phyloP scores from a whole-genome alignment of 2,797 vertebrate genomes.

The Dicrostonyx torquatus region DNA sequence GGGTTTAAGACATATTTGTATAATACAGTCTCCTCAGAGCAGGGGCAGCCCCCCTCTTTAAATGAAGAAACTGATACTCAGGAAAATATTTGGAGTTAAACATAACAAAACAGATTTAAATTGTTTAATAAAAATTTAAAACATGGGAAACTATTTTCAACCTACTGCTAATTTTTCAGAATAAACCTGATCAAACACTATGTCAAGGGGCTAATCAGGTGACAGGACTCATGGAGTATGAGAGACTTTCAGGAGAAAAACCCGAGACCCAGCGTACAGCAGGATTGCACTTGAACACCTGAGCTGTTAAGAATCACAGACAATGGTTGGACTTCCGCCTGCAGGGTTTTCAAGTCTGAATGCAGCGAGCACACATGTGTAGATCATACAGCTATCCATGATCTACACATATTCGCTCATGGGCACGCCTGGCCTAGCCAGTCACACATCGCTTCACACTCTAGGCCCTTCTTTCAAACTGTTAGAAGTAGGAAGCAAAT shows the following conservation, averaged over 20 bases:
- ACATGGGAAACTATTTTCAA: neutral
- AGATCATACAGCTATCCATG: too few relatives aligned
- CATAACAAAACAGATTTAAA: slow-evolving; percentile 10
- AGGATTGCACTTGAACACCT: neutral
- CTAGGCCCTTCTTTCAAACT: slow-evolving; percentile 34
- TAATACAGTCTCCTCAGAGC: slow-evolving; percentile 9
- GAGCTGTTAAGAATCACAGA: slow-evolving; percentile 18
- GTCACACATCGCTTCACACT: neutral
- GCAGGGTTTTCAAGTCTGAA: neutral
- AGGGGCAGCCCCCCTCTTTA: neutral
- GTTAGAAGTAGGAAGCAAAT: neutral
- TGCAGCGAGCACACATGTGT: slow-evolving; percentile 40
- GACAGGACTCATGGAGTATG: neutral
- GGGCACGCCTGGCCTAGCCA: neutral
- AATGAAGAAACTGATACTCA: neutral
- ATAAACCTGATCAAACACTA: slow-evolving; percentile 1
- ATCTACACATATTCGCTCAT: neutral
- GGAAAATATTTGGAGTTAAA: slow-evolving; percentile 44
- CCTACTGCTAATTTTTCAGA: neutral
- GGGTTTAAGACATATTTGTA: slow-evolving; percentile 16
- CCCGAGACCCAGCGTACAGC: neutral
- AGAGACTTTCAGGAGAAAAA: slow-evolving; percentile 52
- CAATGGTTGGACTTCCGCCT: neutral
- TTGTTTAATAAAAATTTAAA: slow-evolving; percentile 54
- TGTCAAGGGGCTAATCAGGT: neutral